Base-by-base conservation (phyloP, 2,113 vertebrate species). In the human region DNA sequence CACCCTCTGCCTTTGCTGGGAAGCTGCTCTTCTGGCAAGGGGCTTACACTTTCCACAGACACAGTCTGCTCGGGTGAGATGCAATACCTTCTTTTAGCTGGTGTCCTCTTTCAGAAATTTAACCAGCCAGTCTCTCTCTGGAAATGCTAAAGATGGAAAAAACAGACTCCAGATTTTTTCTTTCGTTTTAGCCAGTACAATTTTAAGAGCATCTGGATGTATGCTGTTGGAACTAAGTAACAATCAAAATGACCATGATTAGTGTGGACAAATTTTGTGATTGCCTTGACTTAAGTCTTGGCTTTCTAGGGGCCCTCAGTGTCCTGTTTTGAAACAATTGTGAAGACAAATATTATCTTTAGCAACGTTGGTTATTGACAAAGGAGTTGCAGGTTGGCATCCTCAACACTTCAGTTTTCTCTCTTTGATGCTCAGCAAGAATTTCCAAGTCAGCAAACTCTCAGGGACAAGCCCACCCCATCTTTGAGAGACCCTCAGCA, bases 261-360 rank as follows among this genome's bases (percentile, higher is more conserved):
- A 40, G 14, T 52, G 16, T 59, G 57, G 32, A 76, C 23, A 80
- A 16, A 57, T 68, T 95, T 59, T 91, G 66, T 89, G 82, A 76
- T n/a, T 61, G 25, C 11, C 22, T 83, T 80, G 32, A 40, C 13
- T 1, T 88, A 85, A 86, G 3, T 88, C 38, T 70, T 88, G 72
- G 25, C 68, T 94, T 95, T 23, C n/a, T 76, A 72, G 48, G 20
- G 23, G 3, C 6, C 10, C 30, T 45, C 6, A 2, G 48, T 38
- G 76, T 95, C 32, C n/a, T 97, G 80, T 93, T 95, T 84, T 85
- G 64, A 89, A 89, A 66, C 23, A 85, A 89, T 11, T 4, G 8
- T 61, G 59, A 89, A 59, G 20, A 89, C 27, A 94, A 43, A 70
- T 85, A 10, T 87, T 92, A 12, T 2, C 68, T 45, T 8, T 52